phyloP scores from a whole-genome alignment of 1,140 invertebrate species.

The Lucilia cuprina region DNA sequence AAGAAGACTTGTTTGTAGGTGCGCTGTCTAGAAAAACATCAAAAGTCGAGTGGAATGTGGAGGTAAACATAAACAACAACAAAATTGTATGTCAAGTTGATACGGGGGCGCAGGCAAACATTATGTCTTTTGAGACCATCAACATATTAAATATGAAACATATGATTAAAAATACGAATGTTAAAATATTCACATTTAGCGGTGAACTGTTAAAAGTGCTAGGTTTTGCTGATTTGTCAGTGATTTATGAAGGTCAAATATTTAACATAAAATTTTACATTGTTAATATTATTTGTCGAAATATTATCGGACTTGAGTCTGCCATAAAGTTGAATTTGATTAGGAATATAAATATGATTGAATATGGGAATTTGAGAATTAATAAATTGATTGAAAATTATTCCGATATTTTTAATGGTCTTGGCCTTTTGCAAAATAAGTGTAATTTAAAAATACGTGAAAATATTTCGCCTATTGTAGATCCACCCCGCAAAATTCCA shows the following conservation, averaged over 20 bases:
- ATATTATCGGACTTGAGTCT: conserved; percentile 27
- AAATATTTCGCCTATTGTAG: conserved; percentile 46
- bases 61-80: conserved; percentile 39
- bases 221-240: conserved; percentile 19
- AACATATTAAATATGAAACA: conserved; percentile 35
- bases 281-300: conserved; percentile 33
- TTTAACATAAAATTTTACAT: conserved; percentile 37
- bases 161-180: neutral
- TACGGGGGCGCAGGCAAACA: conserved; percentile 43
- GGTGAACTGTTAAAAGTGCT: conserved; percentile 36
- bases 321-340: conserved; percentile 17
- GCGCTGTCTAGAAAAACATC: neutral
- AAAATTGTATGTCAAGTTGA: conserved; percentile 43
- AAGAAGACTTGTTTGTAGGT: neutral
- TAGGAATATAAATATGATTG: conserved; percentile 30
- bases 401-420: conserved; percentile 15
- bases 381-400: conserved; percentile 8
- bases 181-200: conserved; percentile 36
- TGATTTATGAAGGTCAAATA: conserved; percentile 20
- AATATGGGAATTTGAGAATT: no score
- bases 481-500: conserved; percentile 55
- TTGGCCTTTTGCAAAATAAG: conserved; percentile 23
- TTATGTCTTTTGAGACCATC: conserved; percentile 41
- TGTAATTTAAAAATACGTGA: conserved; percentile 25
- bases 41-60: conserved; percentile 35